phyloP scores from a whole-genome alignment of 2,888 invertebrate species.

The Fissipunctia ypsillon region DNA sequence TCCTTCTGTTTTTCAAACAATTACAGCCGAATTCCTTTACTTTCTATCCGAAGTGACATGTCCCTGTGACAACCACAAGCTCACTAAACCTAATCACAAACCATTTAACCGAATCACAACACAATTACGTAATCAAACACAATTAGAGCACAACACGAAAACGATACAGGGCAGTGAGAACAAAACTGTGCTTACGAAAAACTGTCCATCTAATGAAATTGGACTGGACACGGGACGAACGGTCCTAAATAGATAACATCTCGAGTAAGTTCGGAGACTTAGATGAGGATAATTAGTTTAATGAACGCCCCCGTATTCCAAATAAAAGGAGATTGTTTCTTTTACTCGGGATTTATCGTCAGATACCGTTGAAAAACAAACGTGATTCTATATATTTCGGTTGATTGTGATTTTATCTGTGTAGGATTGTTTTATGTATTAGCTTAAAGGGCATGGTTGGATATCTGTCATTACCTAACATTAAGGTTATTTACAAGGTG shows the following conservation, averaged over 20 bases:
- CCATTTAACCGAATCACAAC: conserved; percentile 35
- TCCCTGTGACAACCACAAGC: not conserved
- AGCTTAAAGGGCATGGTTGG: not conserved
- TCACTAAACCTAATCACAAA: conserved; percentile 22
- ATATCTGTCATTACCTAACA: not conserved
- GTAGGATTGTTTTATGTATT: conserved; percentile 25
- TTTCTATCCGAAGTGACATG: not conserved
- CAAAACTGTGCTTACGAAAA: conserved; percentile 67
- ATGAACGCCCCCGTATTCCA: conserved; percentile 75
- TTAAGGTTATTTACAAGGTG: not conserved
- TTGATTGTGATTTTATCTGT: conserved; percentile 61
- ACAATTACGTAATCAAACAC: conserved; percentile 56
- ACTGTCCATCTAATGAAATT: conserved; percentile 81
- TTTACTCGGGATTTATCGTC: conserved; percentile 59
- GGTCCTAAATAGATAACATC: conserved; percentile 79
- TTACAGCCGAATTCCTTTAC: not conserved
- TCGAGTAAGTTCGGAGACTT: conserved; percentile 72
- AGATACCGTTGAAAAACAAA: conserved; percentile 59
- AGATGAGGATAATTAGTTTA: conserved; percentile 82
- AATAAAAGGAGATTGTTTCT: conserved; percentile 69
- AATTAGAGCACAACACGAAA: conserved; percentile 47
- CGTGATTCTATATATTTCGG: conserved; percentile 59
- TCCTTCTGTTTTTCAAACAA: not conserved
- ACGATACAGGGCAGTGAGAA: conserved; percentile 30
- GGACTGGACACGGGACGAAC: conserved; percentile 76